These are phyloP conservation scores for Poeciliopsis paucimaculata DNA, from an alignment of 2,797 vertebrate species.

Conservation along the genomic window DNA sequence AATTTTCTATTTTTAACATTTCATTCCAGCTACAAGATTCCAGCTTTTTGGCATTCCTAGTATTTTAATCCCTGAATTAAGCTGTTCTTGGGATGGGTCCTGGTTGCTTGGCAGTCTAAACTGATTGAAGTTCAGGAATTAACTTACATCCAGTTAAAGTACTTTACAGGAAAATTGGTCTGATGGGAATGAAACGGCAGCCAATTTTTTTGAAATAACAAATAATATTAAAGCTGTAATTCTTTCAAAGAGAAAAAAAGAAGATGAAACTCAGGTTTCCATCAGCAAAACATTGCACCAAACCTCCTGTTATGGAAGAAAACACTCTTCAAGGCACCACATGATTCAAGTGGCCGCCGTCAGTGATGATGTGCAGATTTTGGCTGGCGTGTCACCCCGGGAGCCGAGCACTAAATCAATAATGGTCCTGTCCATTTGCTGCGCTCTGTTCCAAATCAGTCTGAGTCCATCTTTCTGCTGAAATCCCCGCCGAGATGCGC, in stretches of 20 bases:
- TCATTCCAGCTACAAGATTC: background rate
- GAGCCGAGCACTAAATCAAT: conserved; percentile 42
- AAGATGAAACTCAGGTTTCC: background rate
- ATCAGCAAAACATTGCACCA: background rate
- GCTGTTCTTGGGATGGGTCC: background rate
- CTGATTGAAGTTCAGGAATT: background rate
- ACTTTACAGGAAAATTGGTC: background rate
- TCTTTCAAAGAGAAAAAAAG: background rate
- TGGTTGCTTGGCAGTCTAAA: background rate
- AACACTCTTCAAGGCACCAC: conserved; percentile 10
- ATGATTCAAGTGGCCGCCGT: conserved; percentile 7
- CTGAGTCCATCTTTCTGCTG: conserved; percentile 62
- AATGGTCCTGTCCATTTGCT: conserved; percentile 45
- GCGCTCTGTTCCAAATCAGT: conserved; percentile 57
- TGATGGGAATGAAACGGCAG: background rate
- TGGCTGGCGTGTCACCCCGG: conserved; percentile 36
- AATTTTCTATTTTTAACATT: background rate
- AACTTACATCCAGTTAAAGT: background rate
- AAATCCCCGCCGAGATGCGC: conserved; percentile 64
- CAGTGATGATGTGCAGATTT: conserved; percentile 18
- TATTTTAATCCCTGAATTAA: conserved; percentile 10
- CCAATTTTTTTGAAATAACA: background rate
- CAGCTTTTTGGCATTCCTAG: background rate
- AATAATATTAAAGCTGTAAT: background rate
- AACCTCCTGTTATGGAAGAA: background rate